These are phyloP conservation scores for Hipparchia sbordonii DNA, from an alignment of 2,888 invertebrate genomes.

Conservation along the genomic window DNA sequence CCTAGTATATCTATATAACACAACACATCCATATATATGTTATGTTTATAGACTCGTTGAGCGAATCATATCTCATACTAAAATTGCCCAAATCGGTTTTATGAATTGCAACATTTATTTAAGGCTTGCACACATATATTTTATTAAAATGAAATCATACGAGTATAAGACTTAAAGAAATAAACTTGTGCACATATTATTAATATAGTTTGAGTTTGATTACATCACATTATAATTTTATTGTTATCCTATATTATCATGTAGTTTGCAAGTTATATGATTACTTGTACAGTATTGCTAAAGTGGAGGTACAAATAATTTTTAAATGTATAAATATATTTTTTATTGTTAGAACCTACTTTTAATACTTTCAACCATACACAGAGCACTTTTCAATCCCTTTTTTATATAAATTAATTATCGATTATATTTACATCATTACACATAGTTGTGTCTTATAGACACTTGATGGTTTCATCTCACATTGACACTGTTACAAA, in stretches of 20 bases:
- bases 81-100: neutral
- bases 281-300: slow-evolving; percentile 41
- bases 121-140: neutral
- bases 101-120: neutral
- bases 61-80: no score
- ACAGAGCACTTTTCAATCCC: slow-evolving; percentile 31
- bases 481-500: slow-evolving; percentile 34
- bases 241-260: slow-evolving; percentile 28
- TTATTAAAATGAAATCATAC: neutral
- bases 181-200: slow-evolving; percentile 33
- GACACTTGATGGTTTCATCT: slow-evolving; percentile 36
- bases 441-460: slow-evolving; percentile 43
- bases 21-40: no score
- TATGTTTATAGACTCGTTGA: no score
- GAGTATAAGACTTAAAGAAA: slow-evolving; percentile 14
- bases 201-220: slow-evolving; percentile 32
- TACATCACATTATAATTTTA: slow-evolving; percentile 30
- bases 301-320: slow-evolving; percentile 42
- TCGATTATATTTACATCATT: slow-evolving; percentile 39
- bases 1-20: no score
- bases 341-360: slow-evolving; percentile 44
- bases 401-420: slow-evolving; percentile 27
- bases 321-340: slow-evolving; percentile 47
- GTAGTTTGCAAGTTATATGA: slow-evolving; percentile 31
- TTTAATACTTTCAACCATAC: slow-evolving; percentile 38